Percentiles rank a stretch among this genome's conserved stretches.
phyloP scores from a whole-genome alignment of 2,113 vertebrate species.

The Amphilophus citrinellus region DNA sequence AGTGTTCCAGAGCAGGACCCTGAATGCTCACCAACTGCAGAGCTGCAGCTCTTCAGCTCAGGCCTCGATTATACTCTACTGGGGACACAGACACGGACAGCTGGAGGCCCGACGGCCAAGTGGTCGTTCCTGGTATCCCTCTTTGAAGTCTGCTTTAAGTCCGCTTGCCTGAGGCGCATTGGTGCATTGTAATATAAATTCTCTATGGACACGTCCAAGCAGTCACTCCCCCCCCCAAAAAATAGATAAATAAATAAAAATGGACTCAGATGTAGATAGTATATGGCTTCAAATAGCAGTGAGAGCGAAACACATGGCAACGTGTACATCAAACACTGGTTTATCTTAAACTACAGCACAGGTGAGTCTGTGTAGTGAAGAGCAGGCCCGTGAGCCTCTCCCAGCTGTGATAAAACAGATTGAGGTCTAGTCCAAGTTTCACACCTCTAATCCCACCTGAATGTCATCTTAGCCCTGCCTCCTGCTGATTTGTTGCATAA shows the following conservation, averaged over 20 bases:
- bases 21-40: neutral
- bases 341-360: slow-evolving; percentile 6
- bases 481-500: slow-evolving; percentile 30
- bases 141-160: neutral
- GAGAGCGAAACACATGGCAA: neutral
- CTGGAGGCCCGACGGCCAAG: neutral
- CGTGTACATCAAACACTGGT: neutral
- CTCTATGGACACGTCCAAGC: neutral
- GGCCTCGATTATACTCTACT: neutral
- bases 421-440: slow-evolving; percentile 10
- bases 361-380: neutral
- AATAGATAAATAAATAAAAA: no score
- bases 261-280: no score
- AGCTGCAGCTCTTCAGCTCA: neutral
- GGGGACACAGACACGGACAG: no score
- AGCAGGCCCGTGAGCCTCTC: neutral
- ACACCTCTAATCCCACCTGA: slow-evolving; percentile 32
- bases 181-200: neutral
- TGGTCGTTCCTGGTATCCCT: neutral
- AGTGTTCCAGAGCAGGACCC: neutral
- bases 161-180: neutral
- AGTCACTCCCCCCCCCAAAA: neutral
- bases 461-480: slow-evolving; percentile 37
- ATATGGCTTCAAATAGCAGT: neutral
- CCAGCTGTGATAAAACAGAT: slow-evolving; percentile 26